These are phyloP conservation scores for Reticulitermes speratus DNA, from an alignment of 1,140 invertebrate genomes.

Conservation along the genomic window DNA sequence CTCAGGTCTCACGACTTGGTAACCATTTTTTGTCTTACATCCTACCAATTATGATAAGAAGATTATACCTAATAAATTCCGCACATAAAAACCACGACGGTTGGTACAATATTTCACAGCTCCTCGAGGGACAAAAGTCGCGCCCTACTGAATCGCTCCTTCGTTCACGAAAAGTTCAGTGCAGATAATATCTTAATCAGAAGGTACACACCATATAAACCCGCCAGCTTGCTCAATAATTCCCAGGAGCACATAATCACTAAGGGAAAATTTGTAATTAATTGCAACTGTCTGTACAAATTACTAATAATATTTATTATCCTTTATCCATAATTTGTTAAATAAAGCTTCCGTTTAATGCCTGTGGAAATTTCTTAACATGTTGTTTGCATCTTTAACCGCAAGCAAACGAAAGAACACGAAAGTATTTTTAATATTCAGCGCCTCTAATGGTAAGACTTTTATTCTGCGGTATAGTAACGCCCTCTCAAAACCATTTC, in stretches of 20 bases:
- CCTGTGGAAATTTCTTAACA: neutral
- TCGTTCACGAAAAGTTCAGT: neutral
- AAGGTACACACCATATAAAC: neutral
- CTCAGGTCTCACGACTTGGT: neutral
- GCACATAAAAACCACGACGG: neutral
- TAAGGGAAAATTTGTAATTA: neutral
- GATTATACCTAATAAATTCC: neutral
- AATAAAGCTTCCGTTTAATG: neutral
- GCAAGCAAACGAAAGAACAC: neutral
- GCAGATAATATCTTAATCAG: conserved; percentile 3
- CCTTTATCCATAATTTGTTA: neutral
- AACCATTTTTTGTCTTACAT: neutral
- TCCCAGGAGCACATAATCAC: neutral
- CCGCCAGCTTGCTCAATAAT: neutral
- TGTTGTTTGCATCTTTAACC: neutral
- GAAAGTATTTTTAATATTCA: neutral
- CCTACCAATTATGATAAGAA: neutral
- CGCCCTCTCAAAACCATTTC: neutral
- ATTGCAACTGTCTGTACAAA: conserved; percentile 2
- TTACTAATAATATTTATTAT: conserved; percentile 16
- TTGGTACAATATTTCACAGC: neutral
- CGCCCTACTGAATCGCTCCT: neutral
- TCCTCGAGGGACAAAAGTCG: neutral
- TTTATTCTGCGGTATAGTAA: neutral
- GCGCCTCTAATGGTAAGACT: neutral